Conservation (phyloP, 2,113 vertebrate genomes). For the Halcyon senegalensis region DNA sequence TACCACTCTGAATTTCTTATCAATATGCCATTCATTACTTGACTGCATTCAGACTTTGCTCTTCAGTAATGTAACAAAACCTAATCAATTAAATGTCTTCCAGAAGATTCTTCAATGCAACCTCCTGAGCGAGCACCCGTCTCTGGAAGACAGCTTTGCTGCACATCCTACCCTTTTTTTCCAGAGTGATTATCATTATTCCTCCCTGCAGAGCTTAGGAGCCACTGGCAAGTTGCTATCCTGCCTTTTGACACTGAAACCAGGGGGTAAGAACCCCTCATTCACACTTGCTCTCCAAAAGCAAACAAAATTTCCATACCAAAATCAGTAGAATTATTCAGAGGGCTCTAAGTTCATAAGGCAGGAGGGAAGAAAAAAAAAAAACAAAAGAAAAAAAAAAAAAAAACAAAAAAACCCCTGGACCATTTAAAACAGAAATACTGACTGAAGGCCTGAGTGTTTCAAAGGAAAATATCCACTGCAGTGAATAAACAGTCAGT, state of each 20-base stretch:
- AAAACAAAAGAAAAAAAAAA: not conserved
- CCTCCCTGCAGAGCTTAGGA: not conserved
- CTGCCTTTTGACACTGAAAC: not conserved
- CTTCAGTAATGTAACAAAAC: conserved; percentile 64
- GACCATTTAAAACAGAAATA: conserved; percentile 7
- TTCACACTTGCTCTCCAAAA: not conserved
- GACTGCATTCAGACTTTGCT: conserved; percentile 58
- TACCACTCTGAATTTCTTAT: conserved; percentile 63
- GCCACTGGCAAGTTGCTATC: not conserved
- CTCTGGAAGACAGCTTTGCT: not conserved
- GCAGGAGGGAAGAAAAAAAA: not conserved
- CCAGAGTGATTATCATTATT: not conserved
- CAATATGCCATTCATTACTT: conserved; percentile 59
- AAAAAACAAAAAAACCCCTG: not conserved
- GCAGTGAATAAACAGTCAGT: not conserved
- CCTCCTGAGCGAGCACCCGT: conserved; percentile 12
- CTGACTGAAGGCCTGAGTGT: not conserved
- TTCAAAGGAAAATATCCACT: not conserved
- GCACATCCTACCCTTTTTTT: not conserved
- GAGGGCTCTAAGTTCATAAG: not conserved
- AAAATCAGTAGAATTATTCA: conserved; percentile 24
- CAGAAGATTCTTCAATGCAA: conserved; percentile 44
- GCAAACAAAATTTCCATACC: conserved; percentile 24
- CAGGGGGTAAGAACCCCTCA: not conserved
- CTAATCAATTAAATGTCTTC: conserved; percentile 27